Evolutionary conservation across 53 echinoderm and acorn worm genomes (phyloP).

Genomic region (Astropecten irregularis): DNA sequence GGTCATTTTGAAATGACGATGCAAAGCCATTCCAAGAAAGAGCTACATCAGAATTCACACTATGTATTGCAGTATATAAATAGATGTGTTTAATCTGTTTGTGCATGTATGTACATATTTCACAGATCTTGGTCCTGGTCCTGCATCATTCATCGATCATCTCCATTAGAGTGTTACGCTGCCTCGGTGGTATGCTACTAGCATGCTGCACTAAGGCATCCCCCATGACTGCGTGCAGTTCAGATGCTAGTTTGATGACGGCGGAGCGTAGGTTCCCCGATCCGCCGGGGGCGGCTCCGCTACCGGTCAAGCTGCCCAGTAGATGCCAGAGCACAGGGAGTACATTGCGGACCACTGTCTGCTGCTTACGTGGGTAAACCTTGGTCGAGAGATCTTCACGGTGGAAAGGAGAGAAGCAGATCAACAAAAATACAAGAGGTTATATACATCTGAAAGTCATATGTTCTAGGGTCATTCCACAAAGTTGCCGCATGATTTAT

Average conservation of each 20-base stretch:
- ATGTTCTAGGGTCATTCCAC: not conserved
- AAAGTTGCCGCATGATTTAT: too few relatives aligned
- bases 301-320: slow-evolving; percentile 90
- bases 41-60: too few relatives aligned
- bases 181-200: slow-evolving; percentile 74
- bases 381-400: slow-evolving; percentile 62
- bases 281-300: slow-evolving; percentile 87
- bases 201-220: slow-evolving; percentile 79
- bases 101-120: not conserved
- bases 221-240: slow-evolving; percentile 80
- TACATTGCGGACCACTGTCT: slow-evolving; percentile 83
- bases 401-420: slow-evolving; percentile 12
- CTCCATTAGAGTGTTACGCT: slow-evolving; percentile 72
- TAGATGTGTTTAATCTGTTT: not conserved
- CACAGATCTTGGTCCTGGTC: not conserved
- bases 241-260: slow-evolving; percentile 68
- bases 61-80: slow-evolving; percentile 33
- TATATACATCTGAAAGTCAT: not conserved
- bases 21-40: too few relatives aligned
- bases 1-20: too few relatives aligned
- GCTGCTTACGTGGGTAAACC: slow-evolving; percentile 87
- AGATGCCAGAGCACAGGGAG: slow-evolving; percentile 92
- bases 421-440: not conserved
- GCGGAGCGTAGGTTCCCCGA: slow-evolving; percentile 87
- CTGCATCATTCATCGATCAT: slow-evolving; percentile 52